phyloP scores from a whole-genome alignment of 2,888 invertebrate species.

The Ectemnius cavifrons region DNA sequence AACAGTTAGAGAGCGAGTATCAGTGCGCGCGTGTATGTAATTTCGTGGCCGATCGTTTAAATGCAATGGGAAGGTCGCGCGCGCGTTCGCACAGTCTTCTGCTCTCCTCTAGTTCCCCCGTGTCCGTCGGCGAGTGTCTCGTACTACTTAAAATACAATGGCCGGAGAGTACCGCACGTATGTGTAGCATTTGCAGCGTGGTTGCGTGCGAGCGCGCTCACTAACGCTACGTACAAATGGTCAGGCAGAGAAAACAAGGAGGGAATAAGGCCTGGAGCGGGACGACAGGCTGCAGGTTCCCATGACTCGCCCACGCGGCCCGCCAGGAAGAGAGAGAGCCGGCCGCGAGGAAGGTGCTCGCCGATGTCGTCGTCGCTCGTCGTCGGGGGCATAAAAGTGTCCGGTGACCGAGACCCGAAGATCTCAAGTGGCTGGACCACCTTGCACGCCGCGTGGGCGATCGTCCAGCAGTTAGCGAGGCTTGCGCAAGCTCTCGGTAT shows the following conservation, averaged over 20 bases:
- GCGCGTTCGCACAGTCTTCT: background rate
- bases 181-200: conserved; percentile 33
- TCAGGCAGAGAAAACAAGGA: conserved; percentile 41
- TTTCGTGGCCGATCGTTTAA: background rate
- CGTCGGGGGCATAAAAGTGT: conserved; percentile 75
- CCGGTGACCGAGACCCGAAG: conserved; percentile 66
- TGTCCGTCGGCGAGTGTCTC: background rate
- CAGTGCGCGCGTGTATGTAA: background rate
- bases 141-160: conserved; percentile 47
- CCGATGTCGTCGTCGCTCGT: conserved; percentile 73
- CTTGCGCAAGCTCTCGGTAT: conserved; percentile 67
- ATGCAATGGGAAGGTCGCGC: background rate
- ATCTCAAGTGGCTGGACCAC: conserved; percentile 72
- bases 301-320: conserved; percentile 69
- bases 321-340: no score
- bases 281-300: conserved; percentile 59
- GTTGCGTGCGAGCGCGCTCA: conserved; percentile 36
- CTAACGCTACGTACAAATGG: conserved; percentile 46
- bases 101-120: background rate
- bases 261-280: conserved; percentile 25
- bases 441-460: conserved; percentile 74
- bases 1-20: background rate
- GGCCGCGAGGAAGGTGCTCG: conserved; percentile 65
- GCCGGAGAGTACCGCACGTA: conserved; percentile 19
- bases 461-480: conserved; percentile 57